Evolutionary conservation across 2,888 invertebrate species (phyloP).

Genomic region (Spilarctia lutea): DNA sequence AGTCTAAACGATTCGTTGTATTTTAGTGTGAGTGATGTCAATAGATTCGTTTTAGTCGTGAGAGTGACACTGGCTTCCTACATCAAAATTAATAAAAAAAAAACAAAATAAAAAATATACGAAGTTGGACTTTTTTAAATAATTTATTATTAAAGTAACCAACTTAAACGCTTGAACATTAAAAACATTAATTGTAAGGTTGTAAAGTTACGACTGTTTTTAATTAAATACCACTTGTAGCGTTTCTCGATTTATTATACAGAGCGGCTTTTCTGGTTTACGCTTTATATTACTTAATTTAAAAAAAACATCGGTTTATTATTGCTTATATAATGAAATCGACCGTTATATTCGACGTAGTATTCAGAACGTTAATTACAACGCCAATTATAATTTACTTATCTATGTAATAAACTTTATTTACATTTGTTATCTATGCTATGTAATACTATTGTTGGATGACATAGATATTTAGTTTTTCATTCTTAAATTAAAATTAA

Average conservation of each 20-base stretch:
- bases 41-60: no score
- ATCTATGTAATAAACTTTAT: background rate
- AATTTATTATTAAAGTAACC: background rate
- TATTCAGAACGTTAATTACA: background rate
- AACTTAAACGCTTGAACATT: background rate
- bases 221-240: slow-evolving; percentile 3
- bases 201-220: background rate
- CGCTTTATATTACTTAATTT: background rate
- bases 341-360: background rate
- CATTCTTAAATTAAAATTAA: background rate
- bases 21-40: no score
- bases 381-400: background rate
- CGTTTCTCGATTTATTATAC: background rate
- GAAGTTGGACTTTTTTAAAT: no score
- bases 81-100: no score
- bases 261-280: no score
- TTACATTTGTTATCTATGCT: slow-evolving; percentile 17
- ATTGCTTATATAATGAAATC: background rate
- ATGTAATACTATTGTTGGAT: background rate
- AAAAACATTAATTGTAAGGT: background rate
- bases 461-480: background rate
- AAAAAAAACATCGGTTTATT: background rate
- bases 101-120: no score
- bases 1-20: no score
- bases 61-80: no score